These are phyloP conservation scores for Thalassarche chlororhynchos DNA, from an alignment of 2,113 vertebrate genomes.

Conservation along the genomic window DNA sequence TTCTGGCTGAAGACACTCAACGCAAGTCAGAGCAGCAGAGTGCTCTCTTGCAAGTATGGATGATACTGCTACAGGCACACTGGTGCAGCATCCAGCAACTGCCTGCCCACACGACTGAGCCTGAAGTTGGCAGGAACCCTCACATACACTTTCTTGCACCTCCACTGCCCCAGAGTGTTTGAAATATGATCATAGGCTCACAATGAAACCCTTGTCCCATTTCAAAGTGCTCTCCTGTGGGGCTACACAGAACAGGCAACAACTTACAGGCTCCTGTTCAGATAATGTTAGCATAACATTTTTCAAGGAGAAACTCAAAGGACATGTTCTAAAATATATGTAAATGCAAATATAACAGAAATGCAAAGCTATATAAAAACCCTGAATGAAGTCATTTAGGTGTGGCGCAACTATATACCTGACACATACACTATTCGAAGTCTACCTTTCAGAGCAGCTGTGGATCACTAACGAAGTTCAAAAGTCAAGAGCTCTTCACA, in stretches of 20 bases:
- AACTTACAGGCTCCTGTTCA: neutral
- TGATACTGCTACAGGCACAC: neutral
- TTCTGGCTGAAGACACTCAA: neutral
- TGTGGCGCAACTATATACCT: neutral
- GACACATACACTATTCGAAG: neutral
- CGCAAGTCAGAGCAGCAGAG: neutral
- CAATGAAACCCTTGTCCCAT: neutral
- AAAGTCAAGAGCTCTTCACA: neutral
- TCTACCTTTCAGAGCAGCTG: neutral
- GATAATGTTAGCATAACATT: neutral
- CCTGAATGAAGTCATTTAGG: neutral
- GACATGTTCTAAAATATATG: neutral
- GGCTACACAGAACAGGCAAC: neutral
- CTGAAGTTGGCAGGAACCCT: neutral
- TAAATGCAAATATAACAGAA: neutral
- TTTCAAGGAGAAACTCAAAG: neutral
- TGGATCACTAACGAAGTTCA: neutral
- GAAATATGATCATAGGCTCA: neutral
- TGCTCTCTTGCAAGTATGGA: neutral
- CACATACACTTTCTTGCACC: neutral
- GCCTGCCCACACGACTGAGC: neutral
- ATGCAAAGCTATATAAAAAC: neutral
- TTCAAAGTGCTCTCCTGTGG: neutral
- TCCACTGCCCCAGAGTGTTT: neutral
- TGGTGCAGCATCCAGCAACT: fast-evolving